Evolutionary conservation across 2,888 invertebrate genomes (phyloP), one percentile per base, ranked within the genome.

Genomic region (Digitonthophagus gazella): DNA sequence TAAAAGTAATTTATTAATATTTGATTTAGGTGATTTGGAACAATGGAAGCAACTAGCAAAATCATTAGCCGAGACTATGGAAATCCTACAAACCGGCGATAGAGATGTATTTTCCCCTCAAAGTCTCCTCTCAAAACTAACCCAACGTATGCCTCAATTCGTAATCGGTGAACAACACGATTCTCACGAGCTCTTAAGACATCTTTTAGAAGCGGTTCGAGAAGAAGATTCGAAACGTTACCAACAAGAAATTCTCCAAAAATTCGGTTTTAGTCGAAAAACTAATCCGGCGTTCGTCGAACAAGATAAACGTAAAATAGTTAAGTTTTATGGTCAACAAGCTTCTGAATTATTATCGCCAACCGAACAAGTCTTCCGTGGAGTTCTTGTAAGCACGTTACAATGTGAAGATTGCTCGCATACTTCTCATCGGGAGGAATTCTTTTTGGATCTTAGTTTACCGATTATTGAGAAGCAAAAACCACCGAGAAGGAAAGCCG

Each of bases 91-190:
- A 80, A 75, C 81, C 84, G 90, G 89, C 6, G 85, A 88, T 72
- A 83, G 85, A 2, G 88, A 89, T 11, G 89, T 90, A 15, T 89
- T 86, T 74, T 88, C 85, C 16, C 93, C 93, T 0, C 81, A 86
- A 18, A 86, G 87, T 77, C 83, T 93, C 63, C 85, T 92, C 20
- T 85, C 86, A 0, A 87, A 87, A 69, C 84, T 93, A 16, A 89
- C 88, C 69, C 85, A 83, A 74, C 90, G 90, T 75, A 86, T 90
- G 79, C 92, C 93, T 0, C 92, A 96, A 80, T 98, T 97, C 81
- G 92, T 93, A 66, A 96, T 96, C 6, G 96, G 93, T 1, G 94
- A 96, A 76, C 98, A 99, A 79, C 98, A 99, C 79, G 98, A 99
- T 81, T 91, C 98, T 0, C 98, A 99, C 78, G 98, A 99, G 82